Base-by-base conservation (phyloP, 2,113 vertebrate genomes). In the Willisornis vidua region DNA sequence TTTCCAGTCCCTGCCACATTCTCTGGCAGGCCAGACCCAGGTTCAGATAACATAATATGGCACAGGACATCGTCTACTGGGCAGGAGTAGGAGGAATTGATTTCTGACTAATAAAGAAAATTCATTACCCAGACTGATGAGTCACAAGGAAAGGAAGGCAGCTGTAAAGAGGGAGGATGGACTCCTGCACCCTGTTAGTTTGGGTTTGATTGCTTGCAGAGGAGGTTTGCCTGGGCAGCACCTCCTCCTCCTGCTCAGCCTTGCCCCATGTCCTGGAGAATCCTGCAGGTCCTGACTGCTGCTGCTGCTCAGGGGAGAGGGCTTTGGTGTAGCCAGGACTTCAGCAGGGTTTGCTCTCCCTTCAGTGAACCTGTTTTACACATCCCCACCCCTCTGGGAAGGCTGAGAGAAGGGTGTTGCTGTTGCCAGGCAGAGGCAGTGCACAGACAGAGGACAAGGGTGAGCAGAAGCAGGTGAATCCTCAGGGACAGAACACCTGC, bases 71-170 rank as follows among this genome's bases (percentile, higher is more conserved):
- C 35, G 6, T 86, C 83, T 94, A 49, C 87, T 90, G 95, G 85
- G 33, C 92, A 86, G 90, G 71, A 93, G 95, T 51, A 87, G 89
- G 90, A 94, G 87, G 88, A 93, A 95, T 89, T 93, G 86, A 94
- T 96, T 96, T 82, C 90, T 95, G 87, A 96, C 92, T 97, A 96
- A 95, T 90, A 94, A 76, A 84, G 88, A 86, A 95, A 96, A 96
- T 87, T 91, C 77, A 92, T 94, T 95, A 83, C 85, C 82, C 93
- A 89, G 89, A 43, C 79, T 80, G 90, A 65, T 97, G 91, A 97
- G 68, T 96, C 94, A 94, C 33, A 80, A 81, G 93, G 89, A 91
- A 92, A 89, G 8, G 90, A 95, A 90, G 48, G 86, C 76, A 96
- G 92, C 80, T 93, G 85, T 61, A 43, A 74, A 51, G 89, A 94